These are phyloP conservation scores for Ophiothrix spiculata DNA, from an alignment of 35 echinoderm and acorn worm genomes.

Conservation along the genomic window DNA sequence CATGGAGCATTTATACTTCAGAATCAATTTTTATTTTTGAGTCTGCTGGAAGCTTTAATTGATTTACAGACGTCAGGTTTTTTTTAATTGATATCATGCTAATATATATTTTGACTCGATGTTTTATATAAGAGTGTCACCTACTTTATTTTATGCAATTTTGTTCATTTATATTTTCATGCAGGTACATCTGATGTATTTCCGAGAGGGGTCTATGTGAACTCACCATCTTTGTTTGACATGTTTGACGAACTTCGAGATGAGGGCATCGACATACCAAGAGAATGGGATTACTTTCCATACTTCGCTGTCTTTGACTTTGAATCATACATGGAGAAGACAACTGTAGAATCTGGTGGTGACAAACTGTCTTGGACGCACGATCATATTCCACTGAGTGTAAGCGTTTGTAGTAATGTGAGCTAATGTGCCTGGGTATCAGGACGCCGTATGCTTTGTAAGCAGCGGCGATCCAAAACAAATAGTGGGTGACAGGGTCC, in stretches of 20 bases:
- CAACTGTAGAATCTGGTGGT: background rate
- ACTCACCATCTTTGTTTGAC: constrained; percentile 4
- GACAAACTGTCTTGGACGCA: constrained; percentile 15
- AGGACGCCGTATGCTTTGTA: constrained; percentile 43
- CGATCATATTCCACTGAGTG: constrained; percentile 34
- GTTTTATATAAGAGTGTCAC: no score
- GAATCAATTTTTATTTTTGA: no score
- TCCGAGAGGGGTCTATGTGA: constrained; percentile 20
- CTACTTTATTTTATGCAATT: no score
- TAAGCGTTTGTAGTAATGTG: constrained; percentile 37
- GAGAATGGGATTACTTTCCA: constrained; percentile 21
- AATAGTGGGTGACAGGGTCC: background rate
- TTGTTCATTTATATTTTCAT: background rate
- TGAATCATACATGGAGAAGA: constrained; percentile 21
- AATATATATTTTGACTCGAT: no score
- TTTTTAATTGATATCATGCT: no score
- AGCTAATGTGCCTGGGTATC: constrained; percentile 41
- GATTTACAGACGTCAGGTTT: no score
- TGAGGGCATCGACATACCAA: constrained; percentile 12
- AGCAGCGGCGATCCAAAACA: constrained; percentile 24
- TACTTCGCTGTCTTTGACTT: constrained; percentile 28
- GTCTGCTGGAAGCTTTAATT: no score
- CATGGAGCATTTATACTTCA: no score
- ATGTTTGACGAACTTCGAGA: constrained; percentile 14
- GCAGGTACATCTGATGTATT: constrained; percentile 6